phyloP scores from a whole-genome alignment of 2,888 invertebrate species.

The Nemotelus nigrinus region DNA sequence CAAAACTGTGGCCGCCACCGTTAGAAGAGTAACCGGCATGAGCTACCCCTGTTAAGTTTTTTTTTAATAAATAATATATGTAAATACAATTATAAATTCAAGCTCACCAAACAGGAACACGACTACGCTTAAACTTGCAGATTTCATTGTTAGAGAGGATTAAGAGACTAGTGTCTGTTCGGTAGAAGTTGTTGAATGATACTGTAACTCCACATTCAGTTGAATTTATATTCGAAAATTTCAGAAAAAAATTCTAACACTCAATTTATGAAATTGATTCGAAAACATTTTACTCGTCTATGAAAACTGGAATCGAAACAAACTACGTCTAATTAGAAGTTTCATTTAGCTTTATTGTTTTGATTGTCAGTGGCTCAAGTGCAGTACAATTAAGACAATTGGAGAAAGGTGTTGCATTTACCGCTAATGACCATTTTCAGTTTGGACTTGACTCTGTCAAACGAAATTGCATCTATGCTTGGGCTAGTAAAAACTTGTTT shows the following conservation, averaged over 20 bases:
- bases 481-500: too few relatives aligned
- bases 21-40: constrained; percentile 6
- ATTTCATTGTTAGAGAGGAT: constrained; percentile 36
- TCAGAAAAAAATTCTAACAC: constrained; percentile 3
- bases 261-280: too few relatives aligned
- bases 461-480: too few relatives aligned
- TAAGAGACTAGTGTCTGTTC: constrained; percentile 19
- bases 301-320: too few relatives aligned
- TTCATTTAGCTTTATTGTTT: too few relatives aligned
- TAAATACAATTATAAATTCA: neutral
- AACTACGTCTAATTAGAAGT: too few relatives aligned
- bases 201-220: neutral
- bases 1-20: neutral
- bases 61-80: neutral
- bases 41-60: constrained; percentile 25
- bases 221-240: constrained; percentile 21
- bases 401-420: too few relatives aligned
- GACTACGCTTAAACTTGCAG: constrained; percentile 24
- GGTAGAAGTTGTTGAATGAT: constrained; percentile 18
- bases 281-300: too few relatives aligned
- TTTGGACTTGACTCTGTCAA: too few relatives aligned
- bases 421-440: too few relatives aligned
- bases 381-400: too few relatives aligned
- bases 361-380: too few relatives aligned
- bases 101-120: constrained; percentile 36